Evolutionary conservation across 1,140 invertebrate species (phyloP).

Genomic region (Cardiocondyla obscurior): DNA sequence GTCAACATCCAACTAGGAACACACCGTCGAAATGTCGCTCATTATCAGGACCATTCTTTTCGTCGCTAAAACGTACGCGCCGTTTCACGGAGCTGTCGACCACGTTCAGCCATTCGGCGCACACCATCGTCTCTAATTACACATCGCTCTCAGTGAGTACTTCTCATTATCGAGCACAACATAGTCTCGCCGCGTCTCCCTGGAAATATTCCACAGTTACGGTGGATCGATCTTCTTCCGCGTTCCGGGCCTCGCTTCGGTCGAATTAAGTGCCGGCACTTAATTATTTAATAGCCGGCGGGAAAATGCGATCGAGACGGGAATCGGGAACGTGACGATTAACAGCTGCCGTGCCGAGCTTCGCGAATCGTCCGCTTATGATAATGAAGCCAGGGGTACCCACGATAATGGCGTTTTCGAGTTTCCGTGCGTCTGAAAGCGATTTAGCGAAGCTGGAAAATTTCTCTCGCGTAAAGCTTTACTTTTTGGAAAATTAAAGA

Average conservation of each 20-base stretch:
- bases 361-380: constrained; percentile 26
- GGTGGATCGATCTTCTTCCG: constrained; percentile 22
- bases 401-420: constrained; percentile 14
- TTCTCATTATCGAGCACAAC: constrained; percentile 57
- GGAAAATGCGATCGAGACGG: background rate
- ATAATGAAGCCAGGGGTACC: background rate
- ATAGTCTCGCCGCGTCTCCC: background rate
- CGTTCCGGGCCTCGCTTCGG: background rate
- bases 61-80: background rate
- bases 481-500: background rate
- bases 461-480: background rate
- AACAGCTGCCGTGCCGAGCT: constrained; percentile 14
- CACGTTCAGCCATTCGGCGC: background rate
- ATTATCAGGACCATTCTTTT: constrained; percentile 37
- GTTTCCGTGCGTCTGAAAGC: background rate
- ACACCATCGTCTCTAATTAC: constrained; percentile 43
- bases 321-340: background rate
- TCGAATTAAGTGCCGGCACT: constrained; percentile 62
- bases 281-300: constrained; percentile 60
- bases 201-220: constrained; percentile 33
- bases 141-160: constrained; percentile 7
- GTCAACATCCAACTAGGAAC: background rate
- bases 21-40: constrained; percentile 3
- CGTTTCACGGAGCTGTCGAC: background rate
- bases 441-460: background rate